phyloP scores from a whole-genome alignment of 2,888 invertebrate species.

The Calameuta filiformis region DNA sequence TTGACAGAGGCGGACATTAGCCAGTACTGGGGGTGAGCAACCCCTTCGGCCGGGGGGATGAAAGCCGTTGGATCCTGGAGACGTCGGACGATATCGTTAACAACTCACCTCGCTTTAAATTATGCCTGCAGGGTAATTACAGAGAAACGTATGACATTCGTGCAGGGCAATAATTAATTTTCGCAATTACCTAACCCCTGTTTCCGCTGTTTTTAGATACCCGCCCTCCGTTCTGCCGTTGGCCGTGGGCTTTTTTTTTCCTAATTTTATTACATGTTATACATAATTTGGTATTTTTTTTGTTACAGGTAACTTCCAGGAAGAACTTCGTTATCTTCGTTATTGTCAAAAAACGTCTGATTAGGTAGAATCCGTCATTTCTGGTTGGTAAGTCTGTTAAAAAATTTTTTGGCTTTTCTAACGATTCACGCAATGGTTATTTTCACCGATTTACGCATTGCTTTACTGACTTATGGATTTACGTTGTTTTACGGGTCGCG shows the following conservation, averaged over 20 bases:
- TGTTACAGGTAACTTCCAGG: background rate
- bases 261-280: constrained; percentile 15
- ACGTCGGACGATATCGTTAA: constrained; percentile 50
- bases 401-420: background rate
- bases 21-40: constrained; percentile 21
- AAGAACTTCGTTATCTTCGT: background rate
- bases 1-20: constrained; percentile 33
- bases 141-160: constrained; percentile 60
- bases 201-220: constrained; percentile 38
- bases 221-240: constrained; percentile 14
- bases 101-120: constrained; percentile 59
- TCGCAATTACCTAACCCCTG: constrained; percentile 52
- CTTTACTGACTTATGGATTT: background rate
- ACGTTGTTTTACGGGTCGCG: background rate
- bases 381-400: constrained; percentile 23
- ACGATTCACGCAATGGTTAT: no score
- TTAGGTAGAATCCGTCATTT: constrained; percentile 10
- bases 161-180: constrained; percentile 64
- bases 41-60: constrained; percentile 25
- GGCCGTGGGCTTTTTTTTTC: constrained; percentile 10
- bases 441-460: background rate
- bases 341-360: constrained; percentile 20
- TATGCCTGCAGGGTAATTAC: constrained; percentile 61
- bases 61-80: constrained; percentile 16
- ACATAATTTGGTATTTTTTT: constrained; percentile 10